phyloP scores from a whole-genome alignment of 2,113 vertebrate species.

The Mustelus asterias region DNA sequence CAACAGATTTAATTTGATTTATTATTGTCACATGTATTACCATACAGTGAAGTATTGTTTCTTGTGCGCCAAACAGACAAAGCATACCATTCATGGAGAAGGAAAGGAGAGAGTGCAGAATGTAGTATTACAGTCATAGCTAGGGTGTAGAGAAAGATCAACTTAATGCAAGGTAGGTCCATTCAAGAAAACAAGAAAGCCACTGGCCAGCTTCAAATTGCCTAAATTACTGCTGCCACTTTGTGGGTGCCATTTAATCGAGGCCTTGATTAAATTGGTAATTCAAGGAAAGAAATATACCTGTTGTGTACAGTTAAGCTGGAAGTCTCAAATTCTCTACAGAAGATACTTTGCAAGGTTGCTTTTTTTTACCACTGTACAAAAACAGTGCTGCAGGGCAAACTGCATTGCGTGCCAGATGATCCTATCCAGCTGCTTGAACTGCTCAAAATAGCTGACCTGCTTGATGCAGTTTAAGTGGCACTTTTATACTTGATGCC shows the following conservation, averaged over 20 bases:
- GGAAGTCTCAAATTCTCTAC: not conserved
- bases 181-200: not conserved
- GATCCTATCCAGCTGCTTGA: not conserved
- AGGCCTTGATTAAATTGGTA: too few species aligned
- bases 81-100: too few species aligned
- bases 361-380: not conserved
- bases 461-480: not conserved
- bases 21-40: too few species aligned
- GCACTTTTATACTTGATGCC: not conserved
- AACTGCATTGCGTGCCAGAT: not conserved
- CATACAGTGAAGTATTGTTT: too few species aligned
- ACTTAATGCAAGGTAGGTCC: too few species aligned
- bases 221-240: not conserved
- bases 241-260: not conserved
- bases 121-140: too few species aligned
- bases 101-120: too few species aligned
- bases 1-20: too few species aligned
- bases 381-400: not conserved
- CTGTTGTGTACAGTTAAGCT: not conserved
- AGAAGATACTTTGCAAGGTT: not conserved
- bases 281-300: not conserved
- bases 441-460: not conserved
- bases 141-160: too few species aligned
- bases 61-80: too few species aligned
- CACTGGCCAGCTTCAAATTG: not conserved